A percentile compares a stretch with the other conserved stretches of the same genome.
These are phyloP conservation scores for Limnothrissa miodon DNA, from an alignment of 2,113 vertebrate species.

Conservation along the genomic window DNA sequence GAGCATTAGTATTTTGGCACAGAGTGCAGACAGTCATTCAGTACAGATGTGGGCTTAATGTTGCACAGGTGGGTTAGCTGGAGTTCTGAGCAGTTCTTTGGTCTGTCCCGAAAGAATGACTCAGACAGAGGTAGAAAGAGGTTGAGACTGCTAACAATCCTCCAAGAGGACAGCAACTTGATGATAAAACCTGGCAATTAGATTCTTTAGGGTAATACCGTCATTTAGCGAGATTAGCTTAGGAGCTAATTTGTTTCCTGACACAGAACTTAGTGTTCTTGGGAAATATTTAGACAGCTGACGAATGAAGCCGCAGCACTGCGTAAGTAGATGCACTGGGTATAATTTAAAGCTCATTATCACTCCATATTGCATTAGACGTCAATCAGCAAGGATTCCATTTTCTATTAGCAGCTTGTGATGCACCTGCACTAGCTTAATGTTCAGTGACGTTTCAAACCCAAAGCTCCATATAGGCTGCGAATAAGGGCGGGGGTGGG, in stretches of 20 bases:
- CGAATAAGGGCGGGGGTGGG: not conserved
- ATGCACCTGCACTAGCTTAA: not conserved
- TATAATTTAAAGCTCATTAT: conserved; percentile 18
- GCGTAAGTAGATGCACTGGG: not conserved
- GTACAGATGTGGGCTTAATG: not conserved
- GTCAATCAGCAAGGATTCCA: conserved; percentile 3
- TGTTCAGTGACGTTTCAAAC: not conserved
- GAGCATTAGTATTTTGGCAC: not conserved
- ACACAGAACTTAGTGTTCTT: not conserved
- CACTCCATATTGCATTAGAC: conserved; percentile 1
- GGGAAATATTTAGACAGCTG: not conserved
- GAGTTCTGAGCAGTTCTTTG: not conserved
- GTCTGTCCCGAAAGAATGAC: not conserved
- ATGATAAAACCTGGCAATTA: not conserved
- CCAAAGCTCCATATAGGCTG: not conserved
- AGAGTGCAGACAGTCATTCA: not conserved
- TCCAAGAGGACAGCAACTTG: not conserved
- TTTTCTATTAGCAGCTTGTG: conserved; percentile 15
- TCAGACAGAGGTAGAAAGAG: not conserved
- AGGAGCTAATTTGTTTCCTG: conserved; percentile 7
- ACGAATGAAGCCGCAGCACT: not conserved
- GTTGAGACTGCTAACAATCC: not conserved
- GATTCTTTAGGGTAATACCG: not conserved
- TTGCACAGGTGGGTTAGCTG: not conserved
- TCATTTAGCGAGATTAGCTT: not conserved